These are phyloP conservation scores for Telmatherina bonti DNA, from an alignment of 2,797 vertebrate genomes.

Conservation along the genomic window DNA sequence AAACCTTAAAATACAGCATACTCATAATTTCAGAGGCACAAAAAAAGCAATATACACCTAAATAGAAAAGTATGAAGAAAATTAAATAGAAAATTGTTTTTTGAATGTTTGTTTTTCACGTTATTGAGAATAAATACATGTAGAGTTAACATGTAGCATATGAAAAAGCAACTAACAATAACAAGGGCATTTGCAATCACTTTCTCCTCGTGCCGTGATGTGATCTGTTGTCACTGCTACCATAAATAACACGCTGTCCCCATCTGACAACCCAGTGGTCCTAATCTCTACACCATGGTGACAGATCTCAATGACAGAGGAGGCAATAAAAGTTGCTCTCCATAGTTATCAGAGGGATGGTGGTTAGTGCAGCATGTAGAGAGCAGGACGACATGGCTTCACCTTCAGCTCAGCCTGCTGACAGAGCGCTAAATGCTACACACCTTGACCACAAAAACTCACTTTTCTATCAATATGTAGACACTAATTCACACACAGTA, in stretches of 20 bases:
- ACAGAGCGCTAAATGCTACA: conserved; percentile 31
- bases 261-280: conserved; percentile 57
- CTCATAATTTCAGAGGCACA: neutral
- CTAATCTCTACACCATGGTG: conserved; percentile 58
- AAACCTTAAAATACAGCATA: neutral
- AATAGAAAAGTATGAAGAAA: neutral
- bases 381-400: conserved; percentile 22
- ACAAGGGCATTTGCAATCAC: conserved; percentile 12
- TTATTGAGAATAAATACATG: neutral
- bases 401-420: conserved; percentile 40
- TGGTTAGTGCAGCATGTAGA: neutral
- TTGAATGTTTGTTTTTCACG: no score
- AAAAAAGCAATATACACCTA: neutral
- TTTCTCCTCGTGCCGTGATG: conserved; percentile 26
- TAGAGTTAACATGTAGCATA: neutral
- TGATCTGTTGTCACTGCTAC: conserved; percentile 42
- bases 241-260: conserved; percentile 83
- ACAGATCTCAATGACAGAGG: conserved; percentile 52
- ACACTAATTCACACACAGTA: neutral
- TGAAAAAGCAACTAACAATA: neutral
- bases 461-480: conserved; percentile 1
- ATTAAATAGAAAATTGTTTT: neutral
- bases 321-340: conserved; percentile 51
- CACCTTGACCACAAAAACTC: conserved; percentile 56
- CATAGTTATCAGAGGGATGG: neutral